phyloP scores from a whole-genome alignment of 2,888 invertebrate genomes.

The Eutolmus rufibarbis region DNA sequence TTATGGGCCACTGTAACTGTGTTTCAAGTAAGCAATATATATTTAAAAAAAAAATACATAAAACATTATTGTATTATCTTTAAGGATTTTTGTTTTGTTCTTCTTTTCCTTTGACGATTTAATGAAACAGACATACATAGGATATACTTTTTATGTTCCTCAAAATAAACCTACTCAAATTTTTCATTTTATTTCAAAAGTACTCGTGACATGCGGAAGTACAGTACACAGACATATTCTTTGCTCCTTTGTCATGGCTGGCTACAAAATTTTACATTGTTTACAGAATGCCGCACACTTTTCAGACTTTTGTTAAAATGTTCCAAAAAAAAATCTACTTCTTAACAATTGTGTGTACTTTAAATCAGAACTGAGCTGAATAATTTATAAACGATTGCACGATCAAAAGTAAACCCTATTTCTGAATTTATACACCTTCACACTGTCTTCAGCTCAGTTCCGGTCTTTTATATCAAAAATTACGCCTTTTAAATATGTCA shows the following conservation, averaged over 20 bases:
- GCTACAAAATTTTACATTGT: not conserved
- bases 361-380: not conserved
- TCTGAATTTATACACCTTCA: not conserved
- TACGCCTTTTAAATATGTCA: not conserved
- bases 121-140: conserved; percentile 17
- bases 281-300: conserved; percentile 9
- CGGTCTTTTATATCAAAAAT: not conserved
- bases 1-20: conserved; percentile 97
- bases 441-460: not conserved
- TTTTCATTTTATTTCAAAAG: not conserved
- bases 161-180: not conserved
- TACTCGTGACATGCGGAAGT: conserved; percentile 18
- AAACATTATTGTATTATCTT: conserved; percentile 19
- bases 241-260: not conserved
- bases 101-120: conserved; percentile 41
- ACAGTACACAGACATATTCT: conserved; percentile 2
- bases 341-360: not conserved
- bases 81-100: conserved; percentile 30
- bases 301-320: not conserved
- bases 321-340: not conserved
- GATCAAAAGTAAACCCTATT: not conserved
- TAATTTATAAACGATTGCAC: not conserved
- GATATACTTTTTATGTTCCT: not conserved
- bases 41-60: conserved; percentile 44
- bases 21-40: conserved; percentile 83